Evolutionary conservation across 2,113 vertebrate species (phyloP), one percentile per base, ranked within the genome.

Genomic region (Nannobrachium achirus): DNA sequence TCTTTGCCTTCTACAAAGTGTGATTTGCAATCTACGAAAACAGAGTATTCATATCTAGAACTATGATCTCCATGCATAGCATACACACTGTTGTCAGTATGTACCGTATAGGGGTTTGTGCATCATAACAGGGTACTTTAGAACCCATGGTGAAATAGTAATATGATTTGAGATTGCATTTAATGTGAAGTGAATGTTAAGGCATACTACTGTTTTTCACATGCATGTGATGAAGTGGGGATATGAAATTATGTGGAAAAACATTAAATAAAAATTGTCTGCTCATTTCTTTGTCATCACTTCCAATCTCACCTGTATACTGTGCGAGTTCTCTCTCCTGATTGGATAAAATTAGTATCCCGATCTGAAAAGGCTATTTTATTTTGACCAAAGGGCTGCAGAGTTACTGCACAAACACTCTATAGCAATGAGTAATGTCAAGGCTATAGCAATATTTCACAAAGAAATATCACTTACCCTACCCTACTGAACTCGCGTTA

Each of bases 31-130:
- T 80, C 48, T 63, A 69, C 15, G 57, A 75, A 74, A 78, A 85
- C 76, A 71, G 79, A 79, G 82, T 1, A 16, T 64, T 66, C 81
- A 78, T 67, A 81, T 86, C 73, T 5, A 39, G 62, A 15, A 57
- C 39, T 61, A 63, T 11, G 71, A 67, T 60, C 57, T 80, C 42
- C 87, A 84, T 86, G 88, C 86, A 76, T 71, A 82, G 84, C 78
- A 86, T 84, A 51, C 66, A 68, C 66, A 68, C 55, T 56, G 49
- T 56, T 61, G 71, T 73, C 64, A 75, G 66, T 60, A 38, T 16
- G 51, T 67, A 69, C 7, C 56, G 25, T 57, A 63, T 55, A 0
- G 53, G 50, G 10, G 33, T 66, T 51, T 70, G 58, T 69, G 61
- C 16, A 56, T 4, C 4, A 60, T 33, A 71, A 78, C 42, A 61